These are phyloP conservation scores for Chamaedrilus cognettii DNA, from an alignment of 2,888 invertebrate genomes.

Conservation along the genomic window DNA sequence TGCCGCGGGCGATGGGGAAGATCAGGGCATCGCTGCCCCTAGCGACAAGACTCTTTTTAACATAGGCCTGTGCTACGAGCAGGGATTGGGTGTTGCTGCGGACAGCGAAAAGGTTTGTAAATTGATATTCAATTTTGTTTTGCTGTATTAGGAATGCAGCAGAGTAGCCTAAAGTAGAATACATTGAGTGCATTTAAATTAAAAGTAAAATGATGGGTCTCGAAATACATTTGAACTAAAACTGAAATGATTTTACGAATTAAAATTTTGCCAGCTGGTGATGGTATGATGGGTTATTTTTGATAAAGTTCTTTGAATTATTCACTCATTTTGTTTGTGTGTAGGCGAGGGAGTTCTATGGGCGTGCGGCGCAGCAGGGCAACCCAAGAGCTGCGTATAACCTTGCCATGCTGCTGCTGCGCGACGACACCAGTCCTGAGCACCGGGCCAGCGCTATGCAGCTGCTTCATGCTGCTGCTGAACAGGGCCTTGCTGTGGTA, in stretches of 20 bases:
- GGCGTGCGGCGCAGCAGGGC: not conserved
- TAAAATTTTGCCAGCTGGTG: too few relatives aligned
- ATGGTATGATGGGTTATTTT: too few relatives aligned
- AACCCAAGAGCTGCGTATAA: slow-evolving; percentile 14
- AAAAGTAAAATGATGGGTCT: too few relatives aligned
- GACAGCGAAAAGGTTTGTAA: slow-evolving; percentile 27
- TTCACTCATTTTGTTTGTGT: not conserved
- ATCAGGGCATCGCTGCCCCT: too few relatives aligned
- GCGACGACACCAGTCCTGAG: not conserved
- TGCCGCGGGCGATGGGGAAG: slow-evolving; percentile 12
- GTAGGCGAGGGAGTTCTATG: slow-evolving; percentile 10
- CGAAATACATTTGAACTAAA: too few relatives aligned
- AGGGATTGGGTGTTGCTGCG: slow-evolving; percentile 20
- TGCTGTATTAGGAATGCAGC: not conserved
- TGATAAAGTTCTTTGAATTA: too few relatives aligned
- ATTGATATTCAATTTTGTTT: not conserved
- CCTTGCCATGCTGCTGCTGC: slow-evolving; percentile 14
- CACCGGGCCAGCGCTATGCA: too few relatives aligned
- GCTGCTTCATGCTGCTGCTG: not conserved
- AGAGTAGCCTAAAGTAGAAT: too few relatives aligned
- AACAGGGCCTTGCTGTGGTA: too few relatives aligned
- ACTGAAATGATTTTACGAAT: too few relatives aligned
- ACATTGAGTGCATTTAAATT: too few relatives aligned
- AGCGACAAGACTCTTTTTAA: slow-evolving; percentile 22
- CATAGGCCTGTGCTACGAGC: slow-evolving; percentile 25